Evolutionary conservation across 2,888 invertebrate genomes (phyloP), one percentile per base, ranked within the genome.

Genomic region (Campoletis raptor): DNA sequence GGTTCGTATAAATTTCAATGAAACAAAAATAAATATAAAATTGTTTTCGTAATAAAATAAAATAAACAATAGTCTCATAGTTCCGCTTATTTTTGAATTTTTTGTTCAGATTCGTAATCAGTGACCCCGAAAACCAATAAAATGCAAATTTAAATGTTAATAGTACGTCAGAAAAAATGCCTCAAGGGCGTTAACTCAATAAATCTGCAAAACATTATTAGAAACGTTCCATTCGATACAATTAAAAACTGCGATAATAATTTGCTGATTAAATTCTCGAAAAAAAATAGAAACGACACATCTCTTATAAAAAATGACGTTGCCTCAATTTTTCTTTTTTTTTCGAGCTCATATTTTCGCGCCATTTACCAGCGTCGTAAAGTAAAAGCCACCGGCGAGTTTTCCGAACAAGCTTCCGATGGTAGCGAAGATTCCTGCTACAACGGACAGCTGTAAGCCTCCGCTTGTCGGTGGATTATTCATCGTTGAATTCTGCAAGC

Each of bases 361-460:
- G 88, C 87, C 85, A 89, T 88, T 92, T 87, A 92, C 92, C 88
- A 87, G 18, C 37, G 88, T 82, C 24, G 84, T 66, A 64, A 89
- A 85, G 18, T 81, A 76, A 45, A 90, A 89, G 80, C 86, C 81
- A 45, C 96, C 96, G 73, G 96, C 95, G 87, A 96, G 92, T 95
- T 97, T 97, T 52, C 96, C 97, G 74, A 96, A 95, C 61, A 96
- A 94, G 92, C 97, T 96, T 57, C 96, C 96, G 81, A 95, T 91
- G 48, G 96, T 95, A 36, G 96, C 96, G 95, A 96, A 96, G 89
- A 95, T 90, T 64, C 97, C 97, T 48, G 96, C 95, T 87, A 95
- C 90, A 88, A 96, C 94, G 3, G 96, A 96, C 93, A 94, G 93
- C 87, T 93, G 90, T 57, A 93, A 69, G 66, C 74, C 72, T 73